These are phyloP conservation scores for Hippocampus barbouri DNA, from an alignment of 2,113 vertebrate genomes.

Conservation along the genomic window DNA sequence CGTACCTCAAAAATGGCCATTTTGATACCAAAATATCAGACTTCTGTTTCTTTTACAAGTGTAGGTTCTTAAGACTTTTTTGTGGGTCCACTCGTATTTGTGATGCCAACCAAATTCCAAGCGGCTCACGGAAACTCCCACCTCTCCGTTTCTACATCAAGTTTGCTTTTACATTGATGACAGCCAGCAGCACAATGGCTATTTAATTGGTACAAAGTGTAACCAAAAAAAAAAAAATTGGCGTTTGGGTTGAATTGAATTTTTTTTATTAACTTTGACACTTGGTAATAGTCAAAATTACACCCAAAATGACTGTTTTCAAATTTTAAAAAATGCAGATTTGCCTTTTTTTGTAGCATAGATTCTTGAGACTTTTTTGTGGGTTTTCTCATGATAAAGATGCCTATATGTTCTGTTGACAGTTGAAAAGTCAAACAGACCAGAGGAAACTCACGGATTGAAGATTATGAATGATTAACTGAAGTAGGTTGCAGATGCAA, in stretches of 20 bases:
- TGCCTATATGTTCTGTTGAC: neutral
- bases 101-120: neutral
- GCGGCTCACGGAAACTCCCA: neutral
- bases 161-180: too few species aligned
- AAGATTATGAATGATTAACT: conserved; percentile 1
- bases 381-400: neutral
- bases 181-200: too few species aligned
- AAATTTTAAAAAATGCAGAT: neutral
- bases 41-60: too few species aligned
- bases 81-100: neutral
- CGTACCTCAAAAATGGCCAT: neutral
- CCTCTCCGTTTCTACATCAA: too few species aligned
- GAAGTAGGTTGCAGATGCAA: neutral
- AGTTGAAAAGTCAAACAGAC: neutral
- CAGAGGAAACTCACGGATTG: neutral
- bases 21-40: neutral
- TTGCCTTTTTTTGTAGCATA: too few species aligned
- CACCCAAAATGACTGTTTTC: neutral
- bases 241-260: too few species aligned
- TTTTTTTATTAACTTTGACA: neutral
- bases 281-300: neutral
- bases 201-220: too few species aligned
- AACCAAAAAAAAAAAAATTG: too few species aligned
- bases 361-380: neutral
- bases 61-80: neutral